Evolutionary conservation across 1,140 invertebrate genomes (phyloP).

Genomic region (Phymorhynchus buccinoides): DNA sequence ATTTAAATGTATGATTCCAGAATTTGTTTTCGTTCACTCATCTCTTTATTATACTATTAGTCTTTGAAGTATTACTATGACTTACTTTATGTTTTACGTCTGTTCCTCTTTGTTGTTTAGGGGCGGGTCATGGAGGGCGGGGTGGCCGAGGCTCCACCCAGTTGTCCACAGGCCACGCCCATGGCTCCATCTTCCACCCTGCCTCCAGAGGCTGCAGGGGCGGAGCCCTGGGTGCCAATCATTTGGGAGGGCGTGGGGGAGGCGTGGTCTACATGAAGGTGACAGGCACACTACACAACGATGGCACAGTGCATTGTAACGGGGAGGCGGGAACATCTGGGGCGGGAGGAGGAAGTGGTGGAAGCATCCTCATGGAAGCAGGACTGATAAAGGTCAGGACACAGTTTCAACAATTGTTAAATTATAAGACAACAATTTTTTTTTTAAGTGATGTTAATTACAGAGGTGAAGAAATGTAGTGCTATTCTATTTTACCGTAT

Average conservation of each 20-base stretch:
- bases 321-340: conserved; percentile 46
- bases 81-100: too few species aligned
- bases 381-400: conserved; percentile 60
- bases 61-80: too few species aligned
- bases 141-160: conserved; percentile 53
- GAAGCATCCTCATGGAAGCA: conserved; percentile 56
- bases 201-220: conserved; percentile 53
- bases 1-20: too few species aligned
- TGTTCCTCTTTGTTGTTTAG: conserved; percentile 32
- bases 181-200: conserved; percentile 59
- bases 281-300: conserved; percentile 53
- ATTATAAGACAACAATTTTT: too few species aligned
- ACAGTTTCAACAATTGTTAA: too few species aligned
- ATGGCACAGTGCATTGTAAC: conserved; percentile 58
- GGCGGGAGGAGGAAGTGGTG: conserved; percentile 63
- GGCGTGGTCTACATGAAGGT: conserved; percentile 55
- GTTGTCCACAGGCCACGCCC: conserved; percentile 48
- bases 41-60: too few species aligned
- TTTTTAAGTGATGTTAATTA: too few species aligned
- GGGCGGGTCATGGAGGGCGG: conserved; percentile 63
- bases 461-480: too few species aligned
- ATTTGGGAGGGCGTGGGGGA: conserved; percentile 51
- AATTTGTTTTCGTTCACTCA: too few species aligned
- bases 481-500: too few species aligned
- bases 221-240: conserved; percentile 27